Percentiles rank a stretch among this genome's conserved stretches.
These are phyloP conservation scores for Synergus gifuensis DNA, from an alignment of 2,888 invertebrate genomes.

Conservation along the genomic window DNA sequence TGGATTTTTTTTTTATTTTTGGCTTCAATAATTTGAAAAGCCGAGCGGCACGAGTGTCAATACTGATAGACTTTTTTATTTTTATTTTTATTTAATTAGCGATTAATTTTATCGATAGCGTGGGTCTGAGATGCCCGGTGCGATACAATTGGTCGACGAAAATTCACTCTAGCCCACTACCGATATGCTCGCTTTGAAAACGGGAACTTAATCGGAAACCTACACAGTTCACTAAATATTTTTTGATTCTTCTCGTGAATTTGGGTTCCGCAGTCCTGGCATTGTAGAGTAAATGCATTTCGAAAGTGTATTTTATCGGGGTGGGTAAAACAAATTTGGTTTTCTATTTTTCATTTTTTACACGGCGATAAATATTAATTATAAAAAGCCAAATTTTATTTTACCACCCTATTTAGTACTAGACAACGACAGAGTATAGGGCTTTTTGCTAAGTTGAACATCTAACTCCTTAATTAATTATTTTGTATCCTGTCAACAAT, in stretches of 20 bases:
- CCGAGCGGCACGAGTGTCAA: slow-evolving; percentile 38
- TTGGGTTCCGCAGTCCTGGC: slow-evolving; percentile 47
- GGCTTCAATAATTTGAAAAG: neutral
- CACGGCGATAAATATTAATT: too few species aligned
- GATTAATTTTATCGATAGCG: slow-evolving; percentile 11
- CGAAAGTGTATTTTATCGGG: slow-evolving; percentile 54
- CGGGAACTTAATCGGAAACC: slow-evolving; percentile 3
- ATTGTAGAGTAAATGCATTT: slow-evolving; percentile 60
- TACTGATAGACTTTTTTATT: slow-evolving; percentile 29
- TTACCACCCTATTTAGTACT: slow-evolving; percentile 3
- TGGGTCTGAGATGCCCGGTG: slow-evolving; percentile 7
- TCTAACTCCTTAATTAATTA: slow-evolving; percentile 53
- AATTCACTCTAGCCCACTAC: slow-evolving; percentile 27
- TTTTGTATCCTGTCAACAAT: slow-evolving; percentile 6
- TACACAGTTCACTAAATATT: slow-evolving; percentile 23
- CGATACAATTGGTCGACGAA: slow-evolving; percentile 31
- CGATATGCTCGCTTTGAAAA: slow-evolving; percentile 36
- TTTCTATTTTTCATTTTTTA: neutral
- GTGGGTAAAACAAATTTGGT: neutral
- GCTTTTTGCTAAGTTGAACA: slow-evolving; percentile 60
- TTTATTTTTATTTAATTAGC: slow-evolving; percentile 19
- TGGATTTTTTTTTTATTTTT: slow-evolving; percentile 1
- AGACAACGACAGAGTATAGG: slow-evolving; percentile 50
- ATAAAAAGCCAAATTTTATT: neutral
- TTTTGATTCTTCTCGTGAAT: slow-evolving; percentile 10